phyloP scores from a whole-genome alignment of 2,113 vertebrate genomes.

The Myiozetetes cayanensis region DNA sequence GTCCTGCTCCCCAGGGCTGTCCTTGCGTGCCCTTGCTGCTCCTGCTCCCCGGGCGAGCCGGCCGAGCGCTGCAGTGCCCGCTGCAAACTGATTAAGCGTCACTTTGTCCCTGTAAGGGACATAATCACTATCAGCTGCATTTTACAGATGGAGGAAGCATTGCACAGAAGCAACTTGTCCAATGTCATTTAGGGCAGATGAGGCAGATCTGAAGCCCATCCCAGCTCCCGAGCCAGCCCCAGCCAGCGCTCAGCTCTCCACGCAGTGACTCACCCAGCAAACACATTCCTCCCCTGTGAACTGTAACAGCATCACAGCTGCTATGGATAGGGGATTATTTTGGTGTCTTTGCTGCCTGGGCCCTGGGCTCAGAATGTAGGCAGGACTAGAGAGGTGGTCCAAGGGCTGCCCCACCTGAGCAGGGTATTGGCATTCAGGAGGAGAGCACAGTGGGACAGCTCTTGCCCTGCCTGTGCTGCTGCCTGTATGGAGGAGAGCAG shows the following conservation, averaged over 20 bases:
- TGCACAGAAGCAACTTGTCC: conserved; percentile 10
- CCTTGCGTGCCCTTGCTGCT: neutral
- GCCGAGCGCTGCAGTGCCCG: accelerated
- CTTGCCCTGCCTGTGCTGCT: neutral
- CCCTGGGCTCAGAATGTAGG: neutral
- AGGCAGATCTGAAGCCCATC: neutral
- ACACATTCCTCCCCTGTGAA: neutral
- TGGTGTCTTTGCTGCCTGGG: neutral
- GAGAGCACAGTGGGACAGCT: neutral
- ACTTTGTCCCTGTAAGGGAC: neutral
- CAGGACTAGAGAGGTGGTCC: neutral
- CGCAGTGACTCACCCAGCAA: neutral
- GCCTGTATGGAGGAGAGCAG: neutral
- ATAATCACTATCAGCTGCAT: neutral
- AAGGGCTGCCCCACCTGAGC: neutral
- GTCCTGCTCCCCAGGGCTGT: neutral
- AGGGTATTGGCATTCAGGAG: accelerated
- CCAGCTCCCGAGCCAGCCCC: neutral
- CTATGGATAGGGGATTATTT: neutral
- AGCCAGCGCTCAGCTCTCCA: neutral
- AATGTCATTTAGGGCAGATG: neutral
- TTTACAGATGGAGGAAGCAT: neutral
- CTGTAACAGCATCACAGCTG: neutral
- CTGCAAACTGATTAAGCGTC: neutral
- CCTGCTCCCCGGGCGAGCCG: neutral